Percentiles rank a stretch among this genome's conserved stretches.
Evolutionary conservation across 2,888 invertebrate species (phyloP).

Genomic region (Piscicola geometra): DNA sequence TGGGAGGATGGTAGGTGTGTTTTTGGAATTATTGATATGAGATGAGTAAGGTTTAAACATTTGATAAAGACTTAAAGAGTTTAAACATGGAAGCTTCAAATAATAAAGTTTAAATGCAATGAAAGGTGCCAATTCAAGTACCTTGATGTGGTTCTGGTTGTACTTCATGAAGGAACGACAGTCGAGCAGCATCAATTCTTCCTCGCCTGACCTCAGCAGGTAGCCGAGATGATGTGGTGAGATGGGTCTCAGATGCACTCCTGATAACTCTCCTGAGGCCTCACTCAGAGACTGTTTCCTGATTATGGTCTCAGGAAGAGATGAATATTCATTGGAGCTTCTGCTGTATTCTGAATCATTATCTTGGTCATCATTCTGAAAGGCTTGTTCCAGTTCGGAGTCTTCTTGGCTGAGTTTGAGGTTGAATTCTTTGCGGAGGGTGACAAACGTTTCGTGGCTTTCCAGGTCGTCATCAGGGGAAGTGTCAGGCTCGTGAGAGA

Average conservation of each 20-base stretch:
- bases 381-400: too few species aligned
- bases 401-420: neutral
- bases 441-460: neutral
- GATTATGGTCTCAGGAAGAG: neutral
- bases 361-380: too few species aligned
- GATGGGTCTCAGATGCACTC: neutral
- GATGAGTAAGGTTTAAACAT: neutral
- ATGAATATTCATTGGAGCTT: neutral
- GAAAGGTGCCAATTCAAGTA: neutral
- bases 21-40: conserved; percentile 43
- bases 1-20: too few species aligned
- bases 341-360: neutral
- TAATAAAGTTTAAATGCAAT: neutral
- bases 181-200: conserved; percentile 53
- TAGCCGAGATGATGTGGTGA: conserved; percentile 11
- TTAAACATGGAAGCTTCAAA: neutral
- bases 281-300: neutral
- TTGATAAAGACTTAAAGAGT: neutral
- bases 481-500: too few species aligned
- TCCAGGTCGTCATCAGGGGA: neutral
- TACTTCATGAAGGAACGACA: conserved; percentile 69
- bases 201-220: conserved; percentile 2
- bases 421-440: neutral
- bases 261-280: neutral
- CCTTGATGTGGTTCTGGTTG: conserved; percentile 65